A percentile compares a stretch with the other conserved stretches of the same genome.
Conservation (phyloP, 1,140 invertebrate genomes). For the Matsumurasca onukii region DNA sequence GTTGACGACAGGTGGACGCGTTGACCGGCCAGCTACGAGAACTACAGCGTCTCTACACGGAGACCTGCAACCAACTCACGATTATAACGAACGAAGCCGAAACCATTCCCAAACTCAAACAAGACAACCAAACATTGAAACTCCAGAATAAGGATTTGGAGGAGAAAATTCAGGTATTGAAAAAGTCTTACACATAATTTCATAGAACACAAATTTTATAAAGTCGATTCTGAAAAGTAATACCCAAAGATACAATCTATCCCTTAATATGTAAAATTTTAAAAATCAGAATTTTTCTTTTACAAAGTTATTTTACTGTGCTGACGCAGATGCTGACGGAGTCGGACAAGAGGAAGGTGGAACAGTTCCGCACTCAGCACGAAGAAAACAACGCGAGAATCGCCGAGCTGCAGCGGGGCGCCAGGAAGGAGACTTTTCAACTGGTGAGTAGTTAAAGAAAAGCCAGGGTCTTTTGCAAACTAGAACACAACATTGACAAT, state of each 20-base stretch:
- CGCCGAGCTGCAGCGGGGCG: conserved; percentile 14
- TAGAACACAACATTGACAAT: no score
- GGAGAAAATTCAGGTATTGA: conserved; percentile 20
- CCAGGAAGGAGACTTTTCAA: conserved; percentile 26
- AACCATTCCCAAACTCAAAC: conserved; percentile 18
- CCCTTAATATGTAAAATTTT: no score
- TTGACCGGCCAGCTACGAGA: conserved; percentile 16
- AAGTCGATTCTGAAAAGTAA: no score
- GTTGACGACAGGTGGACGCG: not conserved
- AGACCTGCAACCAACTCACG: conserved; percentile 13
- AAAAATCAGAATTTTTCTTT: no score
- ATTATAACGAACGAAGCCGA: conserved; percentile 28
- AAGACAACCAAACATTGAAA: conserved; percentile 19
- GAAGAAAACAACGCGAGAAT: conserved; percentile 23
- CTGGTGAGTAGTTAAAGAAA: conserved; percentile 32
- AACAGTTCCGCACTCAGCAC: conserved; percentile 24
- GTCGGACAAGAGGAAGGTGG: conserved; percentile 28
- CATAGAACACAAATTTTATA: no score
- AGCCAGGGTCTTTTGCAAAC: not conserved
- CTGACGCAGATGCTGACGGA: conserved; percentile 20
- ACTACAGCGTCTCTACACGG: conserved; percentile 10
- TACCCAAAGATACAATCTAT: no score
- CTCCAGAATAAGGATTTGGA: conserved; percentile 14
- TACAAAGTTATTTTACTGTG: not conserved
- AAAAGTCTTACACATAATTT: not conserved